A percentile compares a stretch with the other conserved stretches of the same genome.
These are phyloP conservation scores for Esox lucius DNA, from an alignment of 2,797 vertebrate genomes.

Conservation along the genomic window DNA sequence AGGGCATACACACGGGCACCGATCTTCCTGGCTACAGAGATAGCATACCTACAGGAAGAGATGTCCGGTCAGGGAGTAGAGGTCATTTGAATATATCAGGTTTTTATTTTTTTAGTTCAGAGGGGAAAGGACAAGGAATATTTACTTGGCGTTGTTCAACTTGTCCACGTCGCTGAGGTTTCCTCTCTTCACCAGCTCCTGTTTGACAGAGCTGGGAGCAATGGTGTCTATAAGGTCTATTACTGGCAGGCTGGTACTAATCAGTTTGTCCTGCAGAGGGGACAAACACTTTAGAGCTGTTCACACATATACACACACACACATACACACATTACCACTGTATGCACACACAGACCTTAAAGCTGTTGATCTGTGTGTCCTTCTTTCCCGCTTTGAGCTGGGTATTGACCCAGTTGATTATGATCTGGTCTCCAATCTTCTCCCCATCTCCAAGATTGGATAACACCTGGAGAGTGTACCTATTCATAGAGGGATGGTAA, in stretches of 20 bases:
- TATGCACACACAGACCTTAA: conserved; percentile 80
- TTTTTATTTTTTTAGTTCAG: conserved; percentile 21
- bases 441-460: conserved; percentile 91
- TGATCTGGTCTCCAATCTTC: conserved; percentile 89
- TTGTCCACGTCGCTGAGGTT: conserved; percentile 86
- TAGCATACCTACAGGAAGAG: conserved; percentile 84
- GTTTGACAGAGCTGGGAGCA: conserved; percentile 83
- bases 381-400: conserved; percentile 83
- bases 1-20: conserved; percentile 93
- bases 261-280: conserved; percentile 83
- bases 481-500: conserved; percentile 45
- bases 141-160: conserved; percentile 72
- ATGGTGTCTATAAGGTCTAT: conserved; percentile 94
- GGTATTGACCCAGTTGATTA: conserved; percentile 93
- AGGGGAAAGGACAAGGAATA: not conserved
- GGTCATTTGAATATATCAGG: not conserved
- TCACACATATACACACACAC: not conserved
- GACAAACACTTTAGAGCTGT: not conserved
- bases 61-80: not conserved
- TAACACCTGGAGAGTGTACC: conserved; percentile 90
- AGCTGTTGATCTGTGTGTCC: conserved; percentile 85
- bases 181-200: conserved; percentile 86
- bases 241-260: conserved; percentile 93
- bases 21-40: conserved; percentile 95
- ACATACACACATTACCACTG: not conserved